Conservation (phyloP, 2,113 vertebrate genomes). For the Malurus alboscapulatus region DNA sequence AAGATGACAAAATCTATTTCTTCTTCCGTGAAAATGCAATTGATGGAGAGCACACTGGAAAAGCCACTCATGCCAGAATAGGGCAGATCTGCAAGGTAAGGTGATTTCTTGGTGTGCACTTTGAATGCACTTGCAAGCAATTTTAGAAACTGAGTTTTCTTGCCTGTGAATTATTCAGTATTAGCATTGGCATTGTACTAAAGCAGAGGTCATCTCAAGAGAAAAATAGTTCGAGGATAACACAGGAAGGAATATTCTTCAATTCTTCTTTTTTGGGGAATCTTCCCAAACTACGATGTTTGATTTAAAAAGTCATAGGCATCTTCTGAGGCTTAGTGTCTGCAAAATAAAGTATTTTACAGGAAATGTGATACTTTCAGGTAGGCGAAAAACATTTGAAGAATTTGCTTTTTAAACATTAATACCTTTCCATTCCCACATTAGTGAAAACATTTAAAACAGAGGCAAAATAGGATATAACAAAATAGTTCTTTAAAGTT, state of each 20-base stretch:
- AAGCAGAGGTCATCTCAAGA: not conserved
- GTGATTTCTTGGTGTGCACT: not conserved
- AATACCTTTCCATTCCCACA: not conserved
- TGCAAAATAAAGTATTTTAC: not conserved
- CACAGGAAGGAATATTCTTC: not conserved
- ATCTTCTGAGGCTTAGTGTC: not conserved
- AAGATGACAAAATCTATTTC: slow-evolving; percentile 97
- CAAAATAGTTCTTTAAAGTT: not conserved
- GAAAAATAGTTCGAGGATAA: not conserved
- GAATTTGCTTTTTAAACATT: not conserved
- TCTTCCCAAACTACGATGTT: accelerated
- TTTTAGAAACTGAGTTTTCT: not conserved
- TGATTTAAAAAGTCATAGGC: not conserved
- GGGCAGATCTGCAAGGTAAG: slow-evolving; percentile 98
- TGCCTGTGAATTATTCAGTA: not conserved
- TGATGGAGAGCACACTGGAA: slow-evolving; percentile 93
- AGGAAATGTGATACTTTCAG: not conserved
- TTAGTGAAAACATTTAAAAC: not conserved
- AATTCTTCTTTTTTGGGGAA: not conserved
- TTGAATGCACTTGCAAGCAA: not conserved
- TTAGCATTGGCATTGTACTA: not conserved
- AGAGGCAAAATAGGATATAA: not conserved
- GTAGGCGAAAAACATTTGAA: not conserved
- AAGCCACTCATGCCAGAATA: slow-evolving; percentile 93
- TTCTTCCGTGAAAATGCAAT: slow-evolving; percentile 98